Evolutionary conservation across 2,113 vertebrate genomes (phyloP).

Genomic region (Meles meles): DNA sequence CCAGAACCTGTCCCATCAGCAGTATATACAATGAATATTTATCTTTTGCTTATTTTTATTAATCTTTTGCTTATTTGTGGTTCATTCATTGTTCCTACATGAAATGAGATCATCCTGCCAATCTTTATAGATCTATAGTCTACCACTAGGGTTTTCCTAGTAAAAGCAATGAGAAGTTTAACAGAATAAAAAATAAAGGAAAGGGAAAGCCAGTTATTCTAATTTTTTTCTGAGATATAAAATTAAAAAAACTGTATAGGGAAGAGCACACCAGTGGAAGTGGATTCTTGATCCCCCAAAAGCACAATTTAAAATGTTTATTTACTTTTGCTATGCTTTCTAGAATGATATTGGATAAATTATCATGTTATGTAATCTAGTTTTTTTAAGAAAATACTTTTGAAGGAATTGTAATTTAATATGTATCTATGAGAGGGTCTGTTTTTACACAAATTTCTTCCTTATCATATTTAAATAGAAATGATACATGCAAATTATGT

Average conservation of each 20-base stretch:
- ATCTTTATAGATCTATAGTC: neutral
- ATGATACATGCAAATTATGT: neutral
- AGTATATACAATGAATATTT: slow-evolving; percentile 61
- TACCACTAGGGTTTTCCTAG: neutral
- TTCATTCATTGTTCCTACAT: neutral
- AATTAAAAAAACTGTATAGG: neutral
- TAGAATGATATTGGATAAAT: neutral
- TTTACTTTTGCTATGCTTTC: neutral
- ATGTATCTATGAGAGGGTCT: neutral
- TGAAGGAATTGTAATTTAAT: neutral
- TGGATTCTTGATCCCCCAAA: neutral
- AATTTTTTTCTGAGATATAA: neutral
- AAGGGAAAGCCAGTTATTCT: neutral
- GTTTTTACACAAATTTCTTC: neutral
- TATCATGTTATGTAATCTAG: neutral
- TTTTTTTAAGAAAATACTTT: neutral
- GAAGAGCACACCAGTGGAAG: neutral
- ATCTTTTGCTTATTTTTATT: slow-evolving; percentile 38
- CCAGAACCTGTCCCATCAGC: slow-evolving; percentile 61
- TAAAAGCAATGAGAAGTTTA: neutral
- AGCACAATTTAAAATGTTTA: neutral
- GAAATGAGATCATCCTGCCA: slow-evolving; percentile 39
- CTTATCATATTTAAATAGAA: neutral
- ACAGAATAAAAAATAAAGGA: neutral
- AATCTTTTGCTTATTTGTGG: neutral